phyloP scores from a whole-genome alignment of 2,113 vertebrate species.

The Pterocles gutturalis region DNA sequence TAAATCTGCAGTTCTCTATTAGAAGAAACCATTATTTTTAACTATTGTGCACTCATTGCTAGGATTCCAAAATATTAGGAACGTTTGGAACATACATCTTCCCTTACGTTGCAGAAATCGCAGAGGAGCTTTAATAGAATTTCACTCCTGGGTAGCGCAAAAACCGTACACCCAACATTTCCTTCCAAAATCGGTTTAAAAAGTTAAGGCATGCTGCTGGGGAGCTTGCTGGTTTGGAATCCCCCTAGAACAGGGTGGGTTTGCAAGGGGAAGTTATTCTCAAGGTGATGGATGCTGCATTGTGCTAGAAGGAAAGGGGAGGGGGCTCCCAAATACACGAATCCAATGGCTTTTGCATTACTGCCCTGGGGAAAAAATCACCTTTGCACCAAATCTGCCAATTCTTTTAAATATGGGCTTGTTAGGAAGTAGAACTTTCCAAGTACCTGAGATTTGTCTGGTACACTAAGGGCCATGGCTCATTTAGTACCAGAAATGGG shows the following conservation, averaged over 20 bases:
- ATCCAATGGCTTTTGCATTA: not conserved
- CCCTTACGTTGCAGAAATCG: not conserved
- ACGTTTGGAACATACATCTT: not conserved
- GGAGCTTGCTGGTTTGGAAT: not conserved
- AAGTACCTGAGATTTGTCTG: not conserved
- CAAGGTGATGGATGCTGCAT: fast-evolving
- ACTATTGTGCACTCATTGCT: not conserved
- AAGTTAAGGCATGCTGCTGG: fast-evolving
- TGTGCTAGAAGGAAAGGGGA: not conserved
- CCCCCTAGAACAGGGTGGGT: fast-evolving
- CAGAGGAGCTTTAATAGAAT: not conserved
- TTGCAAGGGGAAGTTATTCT: not conserved
- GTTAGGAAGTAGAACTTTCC: not conserved
- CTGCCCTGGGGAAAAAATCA: not conserved
- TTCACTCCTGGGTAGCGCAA: not conserved
- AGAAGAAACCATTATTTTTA: not conserved
- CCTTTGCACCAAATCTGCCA: not conserved
- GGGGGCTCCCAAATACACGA: not conserved
- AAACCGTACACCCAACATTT: not conserved
- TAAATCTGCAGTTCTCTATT: not conserved
- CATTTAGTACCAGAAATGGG: not conserved
- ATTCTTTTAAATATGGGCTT: not conserved
- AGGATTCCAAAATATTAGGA: not conserved
- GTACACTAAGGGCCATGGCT: not conserved
- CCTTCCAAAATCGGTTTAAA: not conserved